Base-by-base conservation (phyloP, 2,797 vertebrate species). In the Ctenopoma multispine region DNA sequence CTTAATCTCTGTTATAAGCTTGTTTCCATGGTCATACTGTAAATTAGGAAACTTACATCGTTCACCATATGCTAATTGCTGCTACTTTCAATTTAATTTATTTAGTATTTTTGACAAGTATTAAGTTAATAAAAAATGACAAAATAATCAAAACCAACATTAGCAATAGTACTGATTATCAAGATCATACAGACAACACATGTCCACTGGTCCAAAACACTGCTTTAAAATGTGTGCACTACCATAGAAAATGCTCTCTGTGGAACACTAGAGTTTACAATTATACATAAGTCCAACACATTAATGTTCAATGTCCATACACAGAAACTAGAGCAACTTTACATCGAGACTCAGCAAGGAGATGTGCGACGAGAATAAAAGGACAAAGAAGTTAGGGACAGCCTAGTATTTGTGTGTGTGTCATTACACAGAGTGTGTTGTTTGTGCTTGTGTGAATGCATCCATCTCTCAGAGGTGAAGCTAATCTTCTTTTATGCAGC, bases 401-500 rank as follows among this genome's bases (percentile, higher is more conserved):
- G 75, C 50, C 31, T 24, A n/a, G 62, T 63, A 41, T 71, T n/a
- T 59, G 29, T 54, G 44, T 72, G 36, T 65, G 34, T 64, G 43
- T 68, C 21, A 56, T 41, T 60, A 29, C 24, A 4, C 23, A 14
- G 7, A 13, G 46, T 58, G 76, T 69, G 62, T 41, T 77, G 53
- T 64, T 82, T 76, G 63, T 38, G 57, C 60, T 59, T 68, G 53
- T 64, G 75, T 48, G 74, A 63, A 65, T 77, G 67, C 48, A 14
- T 66, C 65, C 68, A 68, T 83, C 71, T 68, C 80, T 80, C 77
- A 76, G 83, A 87, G 84, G 83, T 81, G 80, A 74, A 68, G 82
- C 87, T 89, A 86, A 88, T 92, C 89, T 87, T 76, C 84, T 87
- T 82, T 84, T 81, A 82, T 83, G 83, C 81, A 66, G 81, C 71